phyloP scores from a whole-genome alignment of 2,888 invertebrate species.

The Villa cingulata region DNA sequence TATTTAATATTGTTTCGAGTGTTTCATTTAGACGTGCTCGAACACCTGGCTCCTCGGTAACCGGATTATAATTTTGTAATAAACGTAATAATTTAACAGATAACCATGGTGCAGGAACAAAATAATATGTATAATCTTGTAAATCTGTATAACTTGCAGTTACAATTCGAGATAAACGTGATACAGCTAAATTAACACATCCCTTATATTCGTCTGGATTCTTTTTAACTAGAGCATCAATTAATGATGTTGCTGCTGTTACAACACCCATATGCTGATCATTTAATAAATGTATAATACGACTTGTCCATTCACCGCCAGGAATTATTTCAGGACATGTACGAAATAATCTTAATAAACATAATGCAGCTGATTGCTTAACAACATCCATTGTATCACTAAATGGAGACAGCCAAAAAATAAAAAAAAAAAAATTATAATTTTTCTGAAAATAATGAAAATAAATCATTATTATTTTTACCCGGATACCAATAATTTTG shows the following conservation, averaged over 20 bases:
- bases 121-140: conserved; percentile 99
- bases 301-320: conserved; percentile 96
- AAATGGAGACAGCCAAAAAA: conserved; percentile 15
- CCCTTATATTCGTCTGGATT: conserved; percentile 99
- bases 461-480: conserved; percentile 26
- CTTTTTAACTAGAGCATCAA: conserved; percentile 95
- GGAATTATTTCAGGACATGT: conserved; percentile 94
- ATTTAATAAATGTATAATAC: conserved; percentile 95
- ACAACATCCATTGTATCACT: conserved; percentile 99
- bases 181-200: conserved; percentile 95
- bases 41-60: conserved; percentile 91
- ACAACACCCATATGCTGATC: conserved; percentile 99
- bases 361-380: conserved; percentile 97
- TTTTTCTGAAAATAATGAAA: background rate
- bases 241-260: conserved; percentile 94
- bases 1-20: conserved; percentile 93
- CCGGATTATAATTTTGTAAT: conserved; percentile 96
- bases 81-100: conserved; percentile 93
- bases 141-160: conserved; percentile 98
- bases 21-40: conserved; percentile 93
- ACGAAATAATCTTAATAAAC: conserved; percentile 82
- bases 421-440: background rate
- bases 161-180: conserved; percentile 91
- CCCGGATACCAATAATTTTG: conserved; percentile 95
- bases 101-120: conserved; percentile 99